Evolutionary conservation across 2,113 vertebrate genomes (phyloP), one percentile per base, ranked within the genome.

Genomic region (Hylia prasina): DNA sequence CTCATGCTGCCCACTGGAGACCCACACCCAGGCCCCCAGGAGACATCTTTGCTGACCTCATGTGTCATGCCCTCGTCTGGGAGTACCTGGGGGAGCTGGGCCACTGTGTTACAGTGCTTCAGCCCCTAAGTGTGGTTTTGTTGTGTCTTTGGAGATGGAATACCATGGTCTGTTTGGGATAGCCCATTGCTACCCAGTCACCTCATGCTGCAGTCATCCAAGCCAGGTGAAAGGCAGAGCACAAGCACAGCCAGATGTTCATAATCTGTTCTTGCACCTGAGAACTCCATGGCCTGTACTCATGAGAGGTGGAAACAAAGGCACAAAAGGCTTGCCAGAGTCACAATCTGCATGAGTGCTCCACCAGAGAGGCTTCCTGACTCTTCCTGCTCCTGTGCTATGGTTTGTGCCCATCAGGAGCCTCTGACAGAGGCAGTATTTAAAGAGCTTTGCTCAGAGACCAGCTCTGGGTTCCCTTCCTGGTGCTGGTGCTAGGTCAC

Each of bases 11-110:
- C 7, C 70, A 27, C 39, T 14, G 15, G 15, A 76, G 58, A 86
- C 80, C 15, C 40, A 80, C 17, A 10, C 16, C 24, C 42, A n/a
- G 35, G 9, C 15, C 8, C 15, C 19, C 25, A 37, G 35, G 40
- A 84, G 64, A 47, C 30, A 28, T 15, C 21, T 72, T 71, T 86
- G 48, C 35, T 90, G 30, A 47, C 61, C 14, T 77, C 27, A 21
- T 2, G 0, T 13, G 14, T 31, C 10, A 2, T 54, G 33, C 8
- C 9, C 4, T 3, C 45, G 19, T 23, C 28, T 37, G 23, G 33
- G 56, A 75, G 35, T 37, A 28, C 27, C 4, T 78, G 47, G 3
- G 40, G 37, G 20, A 90, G 35, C n/a, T 45, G 33, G 40, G 22
- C 5, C 7, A 22, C 23, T 27, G 39, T 6, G 3, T 76, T 84